Evolutionary conservation across 2,113 vertebrate genomes (phyloP), one percentile per base, ranked within the genome.

Genomic region (Ploceus nigricollis): DNA sequence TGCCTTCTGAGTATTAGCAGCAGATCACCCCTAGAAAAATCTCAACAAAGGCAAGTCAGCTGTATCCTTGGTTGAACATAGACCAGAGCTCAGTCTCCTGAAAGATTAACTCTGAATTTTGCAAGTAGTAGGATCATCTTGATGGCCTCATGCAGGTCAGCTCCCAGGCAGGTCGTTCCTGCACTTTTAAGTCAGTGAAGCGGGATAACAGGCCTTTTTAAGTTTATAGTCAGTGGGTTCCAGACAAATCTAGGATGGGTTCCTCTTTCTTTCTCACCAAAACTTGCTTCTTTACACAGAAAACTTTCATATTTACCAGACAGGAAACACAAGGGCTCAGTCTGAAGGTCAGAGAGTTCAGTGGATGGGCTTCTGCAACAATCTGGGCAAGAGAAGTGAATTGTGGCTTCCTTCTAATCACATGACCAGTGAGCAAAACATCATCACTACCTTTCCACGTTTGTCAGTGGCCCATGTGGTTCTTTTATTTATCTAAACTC

Each of bases 381-480:
- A 6, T 13, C 15, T 30, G 21, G 6, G 21, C 19, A 82, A 66
- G 16, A 33, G 13, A 75, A 6, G 9, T 22, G 14, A 56, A 54
- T 22, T 28, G 6, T 28, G 13, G 2, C 75, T 28, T 63, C 18
- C 30, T 72, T 76, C 42, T 18, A 50, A n/a, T n/a, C 27, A 50
- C 1, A 1, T 56, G 10, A 56, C 8, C 17, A 58, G 4, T 10
- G 12, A 3, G 6, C 33, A 50, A 39, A 58, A 48, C 4, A 8
- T 4, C 33, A 21, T 37, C 27, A 17, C 7, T 21, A 11, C 14
- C 5, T 50, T 65, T 64, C 22, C 63, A 53, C 0, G 6, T 28
- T 82, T 47, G 19, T 39, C 33, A 81, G 50, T 30, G 23, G 15
- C 18, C n/a, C 23, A 19, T 10, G 11, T 27, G 5, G 4, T 65